Conservation (phyloP, 37 sponge, comb jelly and placozoan species). For the Tethya wilhelma region DNA sequence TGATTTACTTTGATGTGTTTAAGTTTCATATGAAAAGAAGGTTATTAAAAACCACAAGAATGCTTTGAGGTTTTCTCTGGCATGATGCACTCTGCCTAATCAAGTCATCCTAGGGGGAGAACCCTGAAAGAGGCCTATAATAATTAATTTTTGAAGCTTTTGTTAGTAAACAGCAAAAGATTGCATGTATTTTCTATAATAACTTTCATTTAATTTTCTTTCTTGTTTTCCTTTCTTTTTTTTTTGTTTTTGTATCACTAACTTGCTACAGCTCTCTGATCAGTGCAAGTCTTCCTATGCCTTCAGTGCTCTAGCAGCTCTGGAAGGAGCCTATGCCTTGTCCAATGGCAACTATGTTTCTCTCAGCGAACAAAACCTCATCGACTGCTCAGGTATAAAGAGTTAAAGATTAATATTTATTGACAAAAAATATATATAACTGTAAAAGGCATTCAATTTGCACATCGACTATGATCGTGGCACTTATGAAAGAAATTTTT, state of each 20-base stretch:
- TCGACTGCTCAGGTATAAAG: conserved; percentile 57
- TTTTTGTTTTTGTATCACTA: conserved; percentile 11
- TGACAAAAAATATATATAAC: no score
- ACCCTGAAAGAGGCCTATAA: no score
- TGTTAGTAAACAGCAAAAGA: not conserved
- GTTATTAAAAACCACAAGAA: not conserved
- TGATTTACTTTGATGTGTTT: no score
- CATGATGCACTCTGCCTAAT: no score
- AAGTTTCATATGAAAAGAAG: not conserved
- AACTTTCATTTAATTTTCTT: not conserved
- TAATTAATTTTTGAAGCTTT: no score
- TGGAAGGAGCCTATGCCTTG: conserved; percentile 67
- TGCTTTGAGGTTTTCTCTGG: no score
- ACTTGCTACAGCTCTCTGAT: no score
- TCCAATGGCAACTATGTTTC: conserved; percentile 64
- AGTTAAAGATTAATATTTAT: not conserved
- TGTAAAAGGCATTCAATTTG: no score
- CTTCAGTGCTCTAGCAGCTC: conserved; percentile 72
- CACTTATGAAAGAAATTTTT: no score
- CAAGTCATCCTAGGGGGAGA: no score
- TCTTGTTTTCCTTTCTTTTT: not conserved
- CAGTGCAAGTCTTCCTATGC: conserved; percentile 84
- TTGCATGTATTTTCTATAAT: not conserved
- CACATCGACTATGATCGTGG: no score
- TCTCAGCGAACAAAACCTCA: conserved; percentile 58